Percentiles rank a stretch among this genome's conserved stretches.
phyloP scores from a whole-genome alignment of 2,113 vertebrate species.

The Phaethon lepturus region DNA sequence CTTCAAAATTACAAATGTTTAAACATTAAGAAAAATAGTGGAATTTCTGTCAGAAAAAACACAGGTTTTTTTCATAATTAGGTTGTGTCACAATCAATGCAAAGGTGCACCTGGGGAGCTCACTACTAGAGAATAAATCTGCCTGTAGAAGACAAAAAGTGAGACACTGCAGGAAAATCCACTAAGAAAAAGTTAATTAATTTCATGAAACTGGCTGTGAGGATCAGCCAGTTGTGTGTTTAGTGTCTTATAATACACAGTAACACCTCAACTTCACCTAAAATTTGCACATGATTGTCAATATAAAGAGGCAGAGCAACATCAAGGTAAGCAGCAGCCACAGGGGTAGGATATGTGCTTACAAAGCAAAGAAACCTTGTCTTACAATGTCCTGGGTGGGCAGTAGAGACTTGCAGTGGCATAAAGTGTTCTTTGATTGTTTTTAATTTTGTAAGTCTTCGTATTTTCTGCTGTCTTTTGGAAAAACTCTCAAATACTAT shows the following conservation, averaged over 20 bases:
- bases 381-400: neutral
- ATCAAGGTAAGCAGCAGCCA: neutral
- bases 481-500: neutral
- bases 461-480: neutral
- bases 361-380: neutral
- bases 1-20: neutral
- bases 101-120: neutral
- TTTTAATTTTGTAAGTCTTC: neutral
- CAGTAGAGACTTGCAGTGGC: neutral
- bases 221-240: neutral
- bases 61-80: neutral
- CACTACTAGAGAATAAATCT: neutral
- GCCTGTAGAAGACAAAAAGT: neutral
- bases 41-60: neutral
- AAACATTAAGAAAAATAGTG: neutral
- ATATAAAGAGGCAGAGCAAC: neutral
- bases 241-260: neutral
- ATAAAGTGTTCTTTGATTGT: neutral
- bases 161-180: neutral
- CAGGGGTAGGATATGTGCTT: neutral
- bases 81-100: no score
- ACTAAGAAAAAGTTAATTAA: neutral
- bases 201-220: neutral
- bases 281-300: neutral
- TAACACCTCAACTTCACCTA: neutral